phyloP scores from a whole-genome alignment of 2,113 vertebrate genomes.

The Heterotis niloticus region DNA sequence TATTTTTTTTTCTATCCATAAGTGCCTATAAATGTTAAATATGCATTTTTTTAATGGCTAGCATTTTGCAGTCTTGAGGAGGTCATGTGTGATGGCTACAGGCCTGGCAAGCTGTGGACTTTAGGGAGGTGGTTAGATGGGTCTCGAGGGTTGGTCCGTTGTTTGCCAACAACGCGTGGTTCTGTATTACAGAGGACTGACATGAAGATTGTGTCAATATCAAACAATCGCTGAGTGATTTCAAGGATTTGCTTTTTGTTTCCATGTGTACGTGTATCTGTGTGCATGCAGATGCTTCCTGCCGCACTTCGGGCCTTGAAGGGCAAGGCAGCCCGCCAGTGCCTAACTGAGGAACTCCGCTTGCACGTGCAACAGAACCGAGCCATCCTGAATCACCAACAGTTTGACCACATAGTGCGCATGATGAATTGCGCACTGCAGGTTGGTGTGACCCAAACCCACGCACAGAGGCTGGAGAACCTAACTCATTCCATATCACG shows the following conservation, averaged over 20 bases:
- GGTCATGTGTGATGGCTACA: not conserved
- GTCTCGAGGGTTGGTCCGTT: constrained; percentile 1
- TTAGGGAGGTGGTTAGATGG: constrained; percentile 1
- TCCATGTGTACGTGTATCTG: constrained; percentile 13
- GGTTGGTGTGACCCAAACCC: constrained; percentile 59
- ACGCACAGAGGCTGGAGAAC: not conserved
- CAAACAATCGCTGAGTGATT: not conserved
- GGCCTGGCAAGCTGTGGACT: not conserved
- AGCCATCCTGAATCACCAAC: constrained; percentile 91
- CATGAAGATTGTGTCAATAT: not conserved
- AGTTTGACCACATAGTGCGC: constrained; percentile 91
- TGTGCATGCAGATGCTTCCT: constrained; percentile 73
- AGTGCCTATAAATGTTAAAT: not conserved
- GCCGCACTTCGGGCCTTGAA: constrained; percentile 92
- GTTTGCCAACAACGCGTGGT: not conserved
- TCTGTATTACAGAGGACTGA: not conserved
- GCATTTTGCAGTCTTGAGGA: not conserved
- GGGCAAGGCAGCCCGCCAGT: constrained; percentile 88
- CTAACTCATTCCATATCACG: too few species aligned
- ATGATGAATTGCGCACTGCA: constrained; percentile 98
- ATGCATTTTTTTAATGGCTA: constrained; percentile 27
- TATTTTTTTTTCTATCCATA: not conserved
- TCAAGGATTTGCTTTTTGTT: not conserved
- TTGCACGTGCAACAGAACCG: constrained; percentile 90
- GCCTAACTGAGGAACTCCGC: constrained; percentile 86